Evolutionary conservation across 2,888 invertebrate species (phyloP).

Genomic region (Volucella zonaria): DNA sequence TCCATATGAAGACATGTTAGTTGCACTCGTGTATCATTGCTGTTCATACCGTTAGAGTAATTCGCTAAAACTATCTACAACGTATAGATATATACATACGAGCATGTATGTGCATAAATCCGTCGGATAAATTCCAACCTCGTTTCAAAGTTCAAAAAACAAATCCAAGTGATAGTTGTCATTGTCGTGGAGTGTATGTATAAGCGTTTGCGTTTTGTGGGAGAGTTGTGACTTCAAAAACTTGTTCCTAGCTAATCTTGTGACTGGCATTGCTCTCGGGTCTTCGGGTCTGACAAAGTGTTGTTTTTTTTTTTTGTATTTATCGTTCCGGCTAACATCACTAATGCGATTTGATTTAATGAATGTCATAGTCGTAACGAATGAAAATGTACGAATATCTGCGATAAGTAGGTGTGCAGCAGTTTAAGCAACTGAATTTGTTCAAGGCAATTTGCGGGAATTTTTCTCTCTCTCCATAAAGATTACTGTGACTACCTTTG

Average conservation of each 20-base stretch:
- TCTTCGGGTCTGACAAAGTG: slow-evolving; percentile 5
- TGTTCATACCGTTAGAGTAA: background rate
- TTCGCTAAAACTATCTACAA: slow-evolving; percentile 1
- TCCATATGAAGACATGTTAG: background rate
- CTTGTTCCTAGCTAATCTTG: slow-evolving; percentile 35
- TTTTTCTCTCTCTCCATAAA: slow-evolving; percentile 7
- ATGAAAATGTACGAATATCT: slow-evolving; percentile 37
- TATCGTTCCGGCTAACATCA: slow-evolving; percentile 52
- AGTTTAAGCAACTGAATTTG: slow-evolving; percentile 42
- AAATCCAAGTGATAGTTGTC: slow-evolving; percentile 38
- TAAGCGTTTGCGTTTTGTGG: slow-evolving; percentile 44
- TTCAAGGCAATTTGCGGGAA: slow-evolving; percentile 48
- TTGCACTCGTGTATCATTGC: background rate
- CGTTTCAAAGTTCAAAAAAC: background rate
- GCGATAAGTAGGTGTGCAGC: slow-evolving; percentile 33
- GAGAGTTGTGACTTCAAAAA: slow-evolving; percentile 42
- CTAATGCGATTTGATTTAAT: slow-evolving; percentile 62
- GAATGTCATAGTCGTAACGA: slow-evolving; percentile 32
- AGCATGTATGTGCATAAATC: slow-evolving; percentile 31
- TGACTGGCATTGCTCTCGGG: slow-evolving; percentile 26
- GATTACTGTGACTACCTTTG: slow-evolving; percentile 6
- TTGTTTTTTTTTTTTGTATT: slow-evolving; percentile 29
- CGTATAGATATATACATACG: slow-evolving; percentile 14
- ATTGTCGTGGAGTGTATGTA: slow-evolving; percentile 19
- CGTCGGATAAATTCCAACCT: slow-evolving; percentile 44